phyloP scores from a whole-genome alignment of 2,797 vertebrate genomes.

The Arnoldichthys spilopterus region DNA sequence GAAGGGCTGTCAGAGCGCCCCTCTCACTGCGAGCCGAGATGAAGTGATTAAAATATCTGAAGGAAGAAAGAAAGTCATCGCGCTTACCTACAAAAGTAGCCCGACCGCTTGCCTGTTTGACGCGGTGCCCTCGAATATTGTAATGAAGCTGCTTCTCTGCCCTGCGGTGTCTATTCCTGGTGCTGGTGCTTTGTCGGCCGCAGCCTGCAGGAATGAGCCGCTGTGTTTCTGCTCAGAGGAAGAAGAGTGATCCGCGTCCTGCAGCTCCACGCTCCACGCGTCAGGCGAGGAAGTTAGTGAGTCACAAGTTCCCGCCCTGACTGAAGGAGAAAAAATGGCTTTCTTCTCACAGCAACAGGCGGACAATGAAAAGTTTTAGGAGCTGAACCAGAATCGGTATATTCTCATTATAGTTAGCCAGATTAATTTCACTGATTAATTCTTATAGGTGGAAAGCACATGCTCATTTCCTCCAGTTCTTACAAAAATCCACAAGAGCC shows the following conservation, averaged over 20 bases:
- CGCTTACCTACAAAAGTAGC: constrained; percentile 66
- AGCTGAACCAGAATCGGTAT: background rate
- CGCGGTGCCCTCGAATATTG: background rate
- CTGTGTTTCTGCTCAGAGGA: constrained; percentile 42
- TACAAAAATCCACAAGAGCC: background rate
- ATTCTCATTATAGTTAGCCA: background rate
- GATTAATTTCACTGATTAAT: too few relatives aligned
- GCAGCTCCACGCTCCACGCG: constrained; percentile 75
- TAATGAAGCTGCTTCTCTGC: constrained; percentile 30
- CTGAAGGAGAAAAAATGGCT: constrained; percentile 44
- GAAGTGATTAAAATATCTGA: constrained; percentile 3
- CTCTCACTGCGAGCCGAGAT: constrained; percentile 44
- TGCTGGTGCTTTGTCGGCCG: background rate
- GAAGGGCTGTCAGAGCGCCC: constrained; percentile 45
- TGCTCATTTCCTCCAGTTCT: background rate
- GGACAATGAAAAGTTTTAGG: constrained; percentile 9
- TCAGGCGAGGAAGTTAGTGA: constrained; percentile 80
- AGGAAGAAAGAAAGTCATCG: constrained; percentile 22
- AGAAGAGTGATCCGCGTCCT: constrained; percentile 61
- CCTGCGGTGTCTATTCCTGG: constrained; percentile 39
- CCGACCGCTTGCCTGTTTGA: constrained; percentile 51
- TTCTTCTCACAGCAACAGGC: constrained; percentile 55
- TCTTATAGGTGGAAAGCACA: background rate
- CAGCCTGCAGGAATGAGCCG: background rate
- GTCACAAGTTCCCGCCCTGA: constrained; percentile 80